These are phyloP conservation scores for Luperina nickerlii DNA, from an alignment of 2,888 invertebrate species.

Conservation along the genomic window DNA sequence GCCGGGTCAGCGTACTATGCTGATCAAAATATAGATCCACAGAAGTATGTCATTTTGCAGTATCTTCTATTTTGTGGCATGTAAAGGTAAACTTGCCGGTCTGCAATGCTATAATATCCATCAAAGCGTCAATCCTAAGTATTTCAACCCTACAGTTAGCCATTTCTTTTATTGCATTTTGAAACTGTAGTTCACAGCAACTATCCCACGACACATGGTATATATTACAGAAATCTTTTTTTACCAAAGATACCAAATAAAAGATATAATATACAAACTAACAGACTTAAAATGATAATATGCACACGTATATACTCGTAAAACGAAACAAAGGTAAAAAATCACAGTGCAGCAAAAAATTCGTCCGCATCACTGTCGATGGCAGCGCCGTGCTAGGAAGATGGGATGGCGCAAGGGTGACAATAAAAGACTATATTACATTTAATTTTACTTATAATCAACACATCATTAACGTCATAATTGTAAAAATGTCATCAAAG, in stretches of 20 bases:
- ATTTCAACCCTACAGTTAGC: neutral
- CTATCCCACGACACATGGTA: neutral
- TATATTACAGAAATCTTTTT: neutral
- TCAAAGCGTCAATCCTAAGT: neutral
- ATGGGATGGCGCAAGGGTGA: too few species aligned
- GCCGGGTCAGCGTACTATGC: slow-evolving; percentile 63
- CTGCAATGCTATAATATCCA: neutral
- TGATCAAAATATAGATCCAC: slow-evolving; percentile 43
- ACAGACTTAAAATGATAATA: too few species aligned
- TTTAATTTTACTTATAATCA: neutral
- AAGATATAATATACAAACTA: too few species aligned
- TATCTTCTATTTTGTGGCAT: neutral
- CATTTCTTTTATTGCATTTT: neutral
- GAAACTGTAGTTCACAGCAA: neutral
- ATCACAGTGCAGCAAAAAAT: too few species aligned
- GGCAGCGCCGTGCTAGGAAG: too few species aligned
- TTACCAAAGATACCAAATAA: neutral
- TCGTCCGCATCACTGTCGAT: too few species aligned
- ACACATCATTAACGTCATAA: neutral
- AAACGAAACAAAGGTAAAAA: too few species aligned
- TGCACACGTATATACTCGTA: too few species aligned
- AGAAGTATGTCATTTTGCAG: slow-evolving; percentile 48
- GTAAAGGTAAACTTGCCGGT: neutral
- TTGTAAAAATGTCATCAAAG: neutral
- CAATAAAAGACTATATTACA: neutral